These are phyloP conservation scores for Channa striata DNA, from an alignment of 2,797 vertebrate genomes.

Conservation along the genomic window DNA sequence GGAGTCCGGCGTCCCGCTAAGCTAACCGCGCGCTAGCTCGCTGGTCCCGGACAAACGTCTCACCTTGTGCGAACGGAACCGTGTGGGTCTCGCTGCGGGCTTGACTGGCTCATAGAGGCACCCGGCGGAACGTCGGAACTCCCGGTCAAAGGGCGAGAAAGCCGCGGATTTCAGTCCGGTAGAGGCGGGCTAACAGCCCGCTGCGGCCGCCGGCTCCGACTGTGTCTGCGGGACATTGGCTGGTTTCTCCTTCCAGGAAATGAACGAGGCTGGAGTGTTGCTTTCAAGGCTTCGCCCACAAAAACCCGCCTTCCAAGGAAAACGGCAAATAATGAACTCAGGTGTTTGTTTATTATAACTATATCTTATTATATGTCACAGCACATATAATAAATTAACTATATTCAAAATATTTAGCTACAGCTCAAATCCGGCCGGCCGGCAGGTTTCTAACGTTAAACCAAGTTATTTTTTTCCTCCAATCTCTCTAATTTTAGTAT, in stretches of 20 bases:
- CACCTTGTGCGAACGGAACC: constrained; percentile 78
- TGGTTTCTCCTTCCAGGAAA: constrained; percentile 57
- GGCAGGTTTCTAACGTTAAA: too few relatives aligned
- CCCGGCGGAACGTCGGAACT: constrained; percentile 49
- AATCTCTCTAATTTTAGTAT: background rate
- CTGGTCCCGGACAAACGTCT: constrained; percentile 4
- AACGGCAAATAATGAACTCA: too few relatives aligned
- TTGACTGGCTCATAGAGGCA: constrained; percentile 82
- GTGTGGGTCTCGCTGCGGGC: constrained; percentile 56
- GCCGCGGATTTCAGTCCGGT: constrained; percentile 8
- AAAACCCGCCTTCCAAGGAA: background rate
- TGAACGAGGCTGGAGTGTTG: constrained; percentile 25
- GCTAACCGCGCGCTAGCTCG: constrained; percentile 52
- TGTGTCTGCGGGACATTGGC: constrained; percentile 26
- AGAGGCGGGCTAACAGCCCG: constrained; percentile 2
- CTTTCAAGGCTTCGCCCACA: constrained; percentile 49
- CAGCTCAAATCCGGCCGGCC: too few relatives aligned
- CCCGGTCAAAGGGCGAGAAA: constrained; percentile 33
- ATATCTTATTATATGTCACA: too few relatives aligned
- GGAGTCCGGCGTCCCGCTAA: constrained; percentile 34
- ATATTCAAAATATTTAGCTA: too few relatives aligned
- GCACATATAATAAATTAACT: background rate
- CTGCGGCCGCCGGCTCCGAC: constrained; percentile 28
- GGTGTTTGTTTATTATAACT: too few relatives aligned
- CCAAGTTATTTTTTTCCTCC: too few relatives aligned